Evolutionary conservation across 2,113 vertebrate genomes (phyloP), one percentile per base, ranked within the genome.

Genomic region (Sinosuthora webbiana): DNA sequence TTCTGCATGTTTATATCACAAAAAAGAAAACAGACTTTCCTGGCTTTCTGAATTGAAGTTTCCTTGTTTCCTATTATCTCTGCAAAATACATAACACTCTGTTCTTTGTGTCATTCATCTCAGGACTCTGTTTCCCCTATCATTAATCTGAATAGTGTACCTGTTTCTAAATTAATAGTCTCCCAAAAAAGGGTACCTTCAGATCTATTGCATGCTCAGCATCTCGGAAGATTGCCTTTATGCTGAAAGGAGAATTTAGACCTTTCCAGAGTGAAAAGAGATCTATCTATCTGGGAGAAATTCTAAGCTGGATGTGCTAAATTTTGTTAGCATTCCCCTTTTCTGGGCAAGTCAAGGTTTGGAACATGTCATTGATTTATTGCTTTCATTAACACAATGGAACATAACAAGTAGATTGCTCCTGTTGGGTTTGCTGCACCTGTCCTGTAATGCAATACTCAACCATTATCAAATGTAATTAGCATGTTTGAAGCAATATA

Each of bases 391-490:
- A 91, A 57, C 81, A 77, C 21, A 30, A 33, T 80, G 65, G 69
- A 96, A 59, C 59, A 80, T 56, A 67, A 52, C 9, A 62, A 60
- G 35, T 64, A 28, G 74, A 71, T 15, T 56, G 50, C 41, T 84
- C 39, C 27, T 83, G 55, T 84, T 92, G 82, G 77, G 63, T 50
- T 86, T 74, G n/a, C n/a, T 47, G 63, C 37, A 63, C 53, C n/a
- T 55, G 50, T 55, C 91, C 49, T 63, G 10, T 70, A 90, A 80
- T 63, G 74, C 55, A 86, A 62, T 67, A 42, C 25, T 52, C 17
- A 57, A 28, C 31, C 59, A 74, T 91, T 85, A 83, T 28, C 78
- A 80, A 79, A 83, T 83, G 75, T 79, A 93, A 93, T 95, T 95
- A 94, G 59, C 27, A 39, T 37, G 60, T 88, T 67, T 63, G 71